A percentile compares a stretch with the other conserved stretches of the same genome.
Evolutionary conservation across 2,797 vertebrate species (phyloP).

Genomic region (Micrastur ruficollis): DNA sequence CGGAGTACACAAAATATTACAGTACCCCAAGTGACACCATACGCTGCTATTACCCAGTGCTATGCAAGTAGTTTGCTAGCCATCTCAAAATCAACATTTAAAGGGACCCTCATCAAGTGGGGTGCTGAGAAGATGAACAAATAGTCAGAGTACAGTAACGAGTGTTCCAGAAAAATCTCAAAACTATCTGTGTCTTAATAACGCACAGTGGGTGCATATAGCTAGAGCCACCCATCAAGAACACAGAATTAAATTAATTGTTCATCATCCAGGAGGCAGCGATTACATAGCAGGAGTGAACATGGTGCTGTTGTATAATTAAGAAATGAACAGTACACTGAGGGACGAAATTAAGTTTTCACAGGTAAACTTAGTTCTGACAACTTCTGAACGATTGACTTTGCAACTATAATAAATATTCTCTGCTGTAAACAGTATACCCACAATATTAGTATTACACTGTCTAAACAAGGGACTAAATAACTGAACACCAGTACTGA

Average conservation of each 20-base stretch:
- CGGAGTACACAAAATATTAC: neutral
- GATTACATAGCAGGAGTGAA: neutral
- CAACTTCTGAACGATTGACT: neutral
- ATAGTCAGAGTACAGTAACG: neutral
- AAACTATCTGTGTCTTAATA: constrained; percentile 37
- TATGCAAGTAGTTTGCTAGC: neutral
- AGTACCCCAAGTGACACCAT: neutral
- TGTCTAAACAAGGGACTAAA: neutral
- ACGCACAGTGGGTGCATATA: neutral
- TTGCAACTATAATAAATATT: neutral
- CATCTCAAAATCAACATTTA: neutral
- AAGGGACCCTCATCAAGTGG: neutral
- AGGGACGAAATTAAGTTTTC: neutral
- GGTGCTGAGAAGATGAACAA: constrained; percentile 1
- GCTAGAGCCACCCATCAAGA: neutral
- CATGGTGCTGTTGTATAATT: neutral
- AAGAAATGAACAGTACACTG: neutral
- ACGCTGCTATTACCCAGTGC: neutral
- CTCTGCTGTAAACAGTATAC: neutral
- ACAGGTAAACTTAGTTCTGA: neutral
- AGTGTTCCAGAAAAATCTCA: constrained; percentile 2
- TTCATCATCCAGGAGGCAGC: neutral
- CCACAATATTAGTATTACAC: neutral
- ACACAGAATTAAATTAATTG: constrained; percentile 12
- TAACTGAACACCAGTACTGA: neutral